Conservation (phyloP, 2,888 invertebrate species). For the Lamellibrachia columna region DNA sequence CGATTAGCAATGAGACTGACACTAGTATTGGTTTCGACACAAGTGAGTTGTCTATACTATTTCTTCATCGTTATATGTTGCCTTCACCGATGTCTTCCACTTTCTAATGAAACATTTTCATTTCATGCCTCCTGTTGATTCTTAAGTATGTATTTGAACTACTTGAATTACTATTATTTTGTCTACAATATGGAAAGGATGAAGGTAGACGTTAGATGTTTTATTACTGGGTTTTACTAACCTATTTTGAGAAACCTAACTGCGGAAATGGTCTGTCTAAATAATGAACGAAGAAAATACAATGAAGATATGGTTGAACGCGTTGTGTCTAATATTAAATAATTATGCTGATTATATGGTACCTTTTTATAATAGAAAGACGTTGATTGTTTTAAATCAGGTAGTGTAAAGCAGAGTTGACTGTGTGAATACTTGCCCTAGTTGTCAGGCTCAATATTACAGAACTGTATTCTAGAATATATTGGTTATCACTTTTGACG, state of each 20-base stretch:
- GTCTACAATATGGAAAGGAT: not conserved
- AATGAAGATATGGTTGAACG: not conserved
- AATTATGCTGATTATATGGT: not conserved
- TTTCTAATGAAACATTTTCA: not conserved
- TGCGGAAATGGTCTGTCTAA: not conserved
- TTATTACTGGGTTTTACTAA: not conserved
- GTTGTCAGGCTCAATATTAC: not conserved
- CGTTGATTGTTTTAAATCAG: not conserved
- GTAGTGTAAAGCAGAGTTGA: not conserved
- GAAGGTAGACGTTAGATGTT: not conserved
- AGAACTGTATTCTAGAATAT: slow-evolving; percentile 1
- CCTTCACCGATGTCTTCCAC: not conserved
- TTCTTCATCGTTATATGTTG: not conserved
- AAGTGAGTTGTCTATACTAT: not conserved
- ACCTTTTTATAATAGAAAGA: not conserved
- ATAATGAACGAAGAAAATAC: not conserved
- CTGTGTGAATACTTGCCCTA: not conserved
- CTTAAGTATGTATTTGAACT: not conserved
- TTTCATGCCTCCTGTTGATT: not conserved
- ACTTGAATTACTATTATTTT: not conserved
- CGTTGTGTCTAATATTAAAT: not conserved
- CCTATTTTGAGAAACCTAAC: not conserved
- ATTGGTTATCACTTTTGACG: not conserved
- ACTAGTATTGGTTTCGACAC: not conserved
- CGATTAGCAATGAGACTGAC: not conserved